A percentile compares a stretch with the other conserved stretches of the same genome.
Evolutionary conservation across 2,888 invertebrate genomes (phyloP).

Genomic region (Orthosia gracilis): DNA sequence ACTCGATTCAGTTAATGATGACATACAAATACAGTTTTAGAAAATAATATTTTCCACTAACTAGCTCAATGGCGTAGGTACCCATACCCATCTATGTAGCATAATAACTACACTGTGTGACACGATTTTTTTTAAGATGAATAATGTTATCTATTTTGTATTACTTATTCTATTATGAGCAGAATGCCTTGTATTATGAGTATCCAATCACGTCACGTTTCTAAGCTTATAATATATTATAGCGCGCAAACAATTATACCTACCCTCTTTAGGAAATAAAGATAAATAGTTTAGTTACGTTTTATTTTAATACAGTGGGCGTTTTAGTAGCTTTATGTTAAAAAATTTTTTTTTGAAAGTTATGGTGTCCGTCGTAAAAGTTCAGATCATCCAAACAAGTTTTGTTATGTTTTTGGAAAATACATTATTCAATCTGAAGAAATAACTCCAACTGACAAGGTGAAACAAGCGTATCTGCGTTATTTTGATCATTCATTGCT

Average conservation of each 20-base stretch:
- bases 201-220: not conserved
- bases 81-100: too few species aligned
- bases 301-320: too few species aligned
- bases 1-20: conserved; percentile 47
- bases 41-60: conserved; percentile 26
- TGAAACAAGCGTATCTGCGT: not conserved
- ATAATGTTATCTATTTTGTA: not conserved
- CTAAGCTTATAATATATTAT: not conserved
- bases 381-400: not conserved
- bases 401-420: not conserved
- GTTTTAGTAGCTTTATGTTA: too few species aligned
- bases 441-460: not conserved
- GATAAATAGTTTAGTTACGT: too few species aligned
- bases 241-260: not conserved
- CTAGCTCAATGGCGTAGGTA: not conserved
- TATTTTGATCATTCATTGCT: not conserved
- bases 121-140: not conserved
- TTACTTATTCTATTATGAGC: not conserved
- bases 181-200: too few species aligned
- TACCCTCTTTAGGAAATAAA: too few species aligned
- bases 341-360: not conserved
- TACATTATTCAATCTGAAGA: not conserved
- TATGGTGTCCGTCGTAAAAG: not conserved
- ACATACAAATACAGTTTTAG: conserved; percentile 26
- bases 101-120: too few species aligned